Base-by-base conservation (phyloP, 2,888 invertebrate genomes). In the Branchipolynoe longqiensis region DNA sequence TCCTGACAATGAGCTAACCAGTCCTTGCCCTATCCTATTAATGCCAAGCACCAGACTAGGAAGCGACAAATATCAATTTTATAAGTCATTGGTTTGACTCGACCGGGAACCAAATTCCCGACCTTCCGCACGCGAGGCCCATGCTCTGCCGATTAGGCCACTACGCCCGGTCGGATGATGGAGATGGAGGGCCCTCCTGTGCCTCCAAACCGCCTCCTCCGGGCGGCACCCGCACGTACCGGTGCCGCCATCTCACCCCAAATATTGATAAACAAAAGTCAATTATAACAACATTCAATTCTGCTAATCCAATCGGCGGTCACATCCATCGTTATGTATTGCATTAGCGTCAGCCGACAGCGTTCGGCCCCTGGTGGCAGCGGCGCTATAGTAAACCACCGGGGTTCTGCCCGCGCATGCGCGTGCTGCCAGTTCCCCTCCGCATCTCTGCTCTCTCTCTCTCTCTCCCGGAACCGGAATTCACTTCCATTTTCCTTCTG, bases 221-320 rank as follows among this genome's bases (percentile, higher is more conserved):
- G 12, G 38, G 6, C 78, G 14, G 48, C 28, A 4, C 41, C 2
- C 4, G 1, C 78, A 25, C 78, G 48, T n/a, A n/a, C n/a, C n/a
- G n/a, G n/a, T n/a, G n/a, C n/a, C n/a, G n/a, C n/a, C n/a, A n/a
- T n/a, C n/a, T n/a, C 48, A 78, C 78, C 48, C 78, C 78, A 78
- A 78, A 78, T 78, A 78, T 78, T 78, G 78, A 78, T 78, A 78
- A 78, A 78, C 78, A 78, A 78, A 78, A 78, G 78, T 78, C 78
- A 78, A 78, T 78, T 78, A 78, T 78, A 54, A 48, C 78, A 78
- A 78, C 78, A 78, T 78, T 78, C 78, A 78, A 78, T 78, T 78
- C 78, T 78, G 78, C 28, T 78, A 78, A 78, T 78, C 78, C 78
- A 6, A 78, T 78, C 48, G 25, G 4, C 4, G 14, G 28, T 3